These are phyloP conservation scores for Orthosia gracilis DNA, from an alignment of 2,888 invertebrate species.

Conservation along the genomic window DNA sequence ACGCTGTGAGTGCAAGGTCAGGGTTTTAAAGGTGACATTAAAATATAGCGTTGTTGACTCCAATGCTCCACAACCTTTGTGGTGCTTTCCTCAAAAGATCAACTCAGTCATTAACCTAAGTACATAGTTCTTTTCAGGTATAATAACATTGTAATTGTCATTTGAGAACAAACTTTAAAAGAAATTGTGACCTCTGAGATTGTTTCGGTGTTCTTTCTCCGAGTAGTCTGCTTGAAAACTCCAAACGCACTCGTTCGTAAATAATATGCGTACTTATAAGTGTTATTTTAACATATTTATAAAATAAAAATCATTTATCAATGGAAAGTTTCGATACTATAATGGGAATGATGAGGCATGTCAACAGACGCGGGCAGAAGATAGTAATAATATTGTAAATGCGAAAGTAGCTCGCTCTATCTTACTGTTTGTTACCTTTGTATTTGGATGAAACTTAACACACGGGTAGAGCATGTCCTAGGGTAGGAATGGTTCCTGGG, in stretches of 20 bases:
- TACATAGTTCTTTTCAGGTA: neutral
- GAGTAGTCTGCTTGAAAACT: too few relatives aligned
- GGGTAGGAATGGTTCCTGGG: too few relatives aligned
- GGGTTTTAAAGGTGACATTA: neutral
- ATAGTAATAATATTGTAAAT: too few relatives aligned
- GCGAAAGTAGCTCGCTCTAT: too few relatives aligned
- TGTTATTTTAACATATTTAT: neutral
- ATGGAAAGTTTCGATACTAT: slow-evolving; percentile 14
- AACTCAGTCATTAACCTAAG: neutral
- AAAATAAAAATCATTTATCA: neutral
- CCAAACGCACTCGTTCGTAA: too few relatives aligned
- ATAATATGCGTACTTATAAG: too few relatives aligned
- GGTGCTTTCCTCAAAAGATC: neutral
- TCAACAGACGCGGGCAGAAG: slow-evolving; percentile 1
- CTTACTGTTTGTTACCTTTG: too few relatives aligned
- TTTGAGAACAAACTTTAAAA: neutral
- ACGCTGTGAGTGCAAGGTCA: slow-evolving; percentile 8
- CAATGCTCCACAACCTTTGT: neutral
- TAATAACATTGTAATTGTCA: neutral
- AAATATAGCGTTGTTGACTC: neutral
- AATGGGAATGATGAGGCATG: neutral
- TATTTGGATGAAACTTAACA: too few relatives aligned
- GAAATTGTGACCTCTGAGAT: neutral
- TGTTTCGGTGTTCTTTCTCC: too few relatives aligned
- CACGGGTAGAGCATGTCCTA: too few relatives aligned